Evolutionary conservation across 1,140 invertebrate genomes (phyloP), one percentile per base, ranked within the genome.

Genomic region (Rhopalosiphum padi): DNA sequence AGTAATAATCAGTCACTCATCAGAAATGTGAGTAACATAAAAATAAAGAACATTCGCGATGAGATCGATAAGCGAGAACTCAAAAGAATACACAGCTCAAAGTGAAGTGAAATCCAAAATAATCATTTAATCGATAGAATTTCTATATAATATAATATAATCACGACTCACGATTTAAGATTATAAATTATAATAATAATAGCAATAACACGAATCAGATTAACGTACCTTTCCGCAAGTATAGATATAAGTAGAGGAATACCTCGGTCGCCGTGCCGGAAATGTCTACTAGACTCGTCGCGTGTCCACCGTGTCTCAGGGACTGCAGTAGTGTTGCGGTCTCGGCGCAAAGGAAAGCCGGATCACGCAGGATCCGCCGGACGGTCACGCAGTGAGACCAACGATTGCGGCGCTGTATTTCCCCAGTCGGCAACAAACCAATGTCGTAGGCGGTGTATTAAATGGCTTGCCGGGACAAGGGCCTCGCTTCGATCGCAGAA

Each of bases 291-390:
- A 18, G 43, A 91, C 35, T 41, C 43, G 60, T 41, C 43, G 68
- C 68, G 68, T 35, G 90, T 91, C 90, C n/a, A 46, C 68, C 30
- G 90, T 83, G 68, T 83, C 68, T 5, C 90, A 91, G 90, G 68
- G 90, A 91, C 90, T 91, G 60, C 89, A 25, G 88, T 77, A 77
- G 68, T 77, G 82, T 77, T 55, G n/a, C 88, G n/a, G 41, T n/a
- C 68, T 82, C 90, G 68, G 46, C 68, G 68, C 43, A 91, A 48
- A 82, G 90, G 68, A 91, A 37, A 91, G 68, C 68, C 46, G 90
- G 90, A 91, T 83, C 43, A 48, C n/a, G 35, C 43, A 83, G 90
- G 90, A 83, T 48, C 90, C 90, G n/a, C 60, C 60, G 90, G 90
- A 82, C 53, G 90, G 60, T 23, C 41, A 35, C 43, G n/a, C 90